phyloP scores from a whole-genome alignment of 2,113 vertebrate species.

The Rhynchomys soricoides region DNA sequence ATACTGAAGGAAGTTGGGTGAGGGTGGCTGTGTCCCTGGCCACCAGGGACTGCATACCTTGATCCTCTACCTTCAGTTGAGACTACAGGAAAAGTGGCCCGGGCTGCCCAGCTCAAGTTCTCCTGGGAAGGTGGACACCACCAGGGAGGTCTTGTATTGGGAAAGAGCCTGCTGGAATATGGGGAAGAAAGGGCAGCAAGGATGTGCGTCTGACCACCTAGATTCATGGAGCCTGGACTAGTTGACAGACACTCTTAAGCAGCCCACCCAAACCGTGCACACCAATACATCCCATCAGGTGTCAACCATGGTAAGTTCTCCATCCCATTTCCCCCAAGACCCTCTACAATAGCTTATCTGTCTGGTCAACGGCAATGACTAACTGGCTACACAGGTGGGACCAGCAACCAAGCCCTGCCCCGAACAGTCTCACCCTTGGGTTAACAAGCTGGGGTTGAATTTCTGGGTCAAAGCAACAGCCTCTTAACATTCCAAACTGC shows the following conservation, averaged over 20 bases:
- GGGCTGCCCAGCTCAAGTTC: background rate
- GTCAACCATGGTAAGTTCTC: background rate
- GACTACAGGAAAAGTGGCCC: background rate
- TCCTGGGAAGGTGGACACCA: background rate
- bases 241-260: background rate
- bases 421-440: background rate
- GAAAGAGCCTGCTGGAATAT: background rate
- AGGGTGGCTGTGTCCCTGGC: background rate
- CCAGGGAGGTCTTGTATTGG: background rate
- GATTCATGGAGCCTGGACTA: background rate
- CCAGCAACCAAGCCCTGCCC: background rate
- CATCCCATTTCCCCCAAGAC: background rate
- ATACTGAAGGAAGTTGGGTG: accelerated
- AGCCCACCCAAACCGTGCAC: background rate
- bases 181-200: too few species aligned
- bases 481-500: background rate
- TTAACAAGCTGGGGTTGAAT: background rate
- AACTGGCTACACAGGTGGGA: background rate
- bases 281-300: accelerated
- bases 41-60: accelerated
- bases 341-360: background rate
- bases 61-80: background rate
- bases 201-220: background rate
- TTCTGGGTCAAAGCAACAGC: background rate
- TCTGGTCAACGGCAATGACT: background rate